phyloP scores from a whole-genome alignment of 2,113 vertebrate genomes.

The Leucopsar rothschildi region DNA sequence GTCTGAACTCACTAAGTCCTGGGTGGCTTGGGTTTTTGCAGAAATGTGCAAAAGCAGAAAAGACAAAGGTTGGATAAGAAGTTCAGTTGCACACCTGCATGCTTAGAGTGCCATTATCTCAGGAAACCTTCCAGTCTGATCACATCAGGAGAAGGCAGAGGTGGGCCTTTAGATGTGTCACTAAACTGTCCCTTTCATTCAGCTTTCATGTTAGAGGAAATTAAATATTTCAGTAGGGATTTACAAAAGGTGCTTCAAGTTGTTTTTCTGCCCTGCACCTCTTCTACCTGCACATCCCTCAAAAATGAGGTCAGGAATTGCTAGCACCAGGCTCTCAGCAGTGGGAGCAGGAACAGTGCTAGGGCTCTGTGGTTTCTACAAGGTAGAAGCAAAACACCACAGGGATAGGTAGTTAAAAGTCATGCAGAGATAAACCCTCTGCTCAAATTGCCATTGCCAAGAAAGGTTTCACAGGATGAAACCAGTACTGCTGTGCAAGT shows the following conservation, averaged over 20 bases:
- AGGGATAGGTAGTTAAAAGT: neutral
- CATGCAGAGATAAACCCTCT: neutral
- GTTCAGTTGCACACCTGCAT: neutral
- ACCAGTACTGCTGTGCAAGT: neutral
- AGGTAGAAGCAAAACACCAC: neutral
- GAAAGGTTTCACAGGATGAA: neutral
- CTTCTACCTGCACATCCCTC: neutral
- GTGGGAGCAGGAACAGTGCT: neutral
- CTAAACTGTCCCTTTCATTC: neutral
- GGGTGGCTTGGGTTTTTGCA: neutral
- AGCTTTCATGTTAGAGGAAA: neutral
- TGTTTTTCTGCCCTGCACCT: neutral
- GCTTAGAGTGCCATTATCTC: neutral
- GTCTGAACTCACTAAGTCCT: neutral
- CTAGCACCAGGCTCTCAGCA: neutral
- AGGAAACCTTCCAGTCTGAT: neutral
- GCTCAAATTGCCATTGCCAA: neutral
- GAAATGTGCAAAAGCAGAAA: neutral
- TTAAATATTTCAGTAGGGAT: neutral
- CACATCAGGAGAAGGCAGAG: neutral
- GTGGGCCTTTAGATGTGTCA: neutral
- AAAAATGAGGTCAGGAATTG: neutral
- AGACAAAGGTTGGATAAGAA: neutral
- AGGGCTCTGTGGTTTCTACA: neutral
- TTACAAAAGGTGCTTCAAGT: neutral